A percentile compares a stretch with the other conserved stretches of the same genome.
Evolutionary conservation across 2,113 vertebrate genomes (phyloP).

Genomic region (Stegastes partitus): DNA sequence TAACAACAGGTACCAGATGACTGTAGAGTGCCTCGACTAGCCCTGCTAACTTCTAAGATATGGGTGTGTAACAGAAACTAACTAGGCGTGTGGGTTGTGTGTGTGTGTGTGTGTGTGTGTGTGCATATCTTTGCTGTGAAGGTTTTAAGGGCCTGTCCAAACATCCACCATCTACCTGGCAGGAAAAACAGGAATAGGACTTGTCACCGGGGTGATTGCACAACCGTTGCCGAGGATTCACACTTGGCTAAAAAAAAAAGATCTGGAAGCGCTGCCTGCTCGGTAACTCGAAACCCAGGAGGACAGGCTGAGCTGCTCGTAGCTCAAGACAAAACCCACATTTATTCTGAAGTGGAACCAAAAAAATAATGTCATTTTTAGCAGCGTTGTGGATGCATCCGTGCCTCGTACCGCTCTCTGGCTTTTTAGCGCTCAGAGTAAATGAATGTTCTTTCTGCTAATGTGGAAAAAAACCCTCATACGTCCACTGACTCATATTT

Average conservation of each 20-base stretch:
- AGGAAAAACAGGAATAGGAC: conserved; percentile 87
- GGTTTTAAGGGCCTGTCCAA: conserved; percentile 76
- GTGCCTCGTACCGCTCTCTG: too few relatives aligned
- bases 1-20: too few relatives aligned
- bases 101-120: conserved; percentile 11
- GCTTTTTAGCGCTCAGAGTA: too few relatives aligned
- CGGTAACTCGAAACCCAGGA: conserved; percentile 60
- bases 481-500: too few relatives aligned
- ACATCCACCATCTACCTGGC: conserved; percentile 82
- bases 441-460: too few relatives aligned
- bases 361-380: neutral
- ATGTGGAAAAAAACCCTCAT: too few relatives aligned
- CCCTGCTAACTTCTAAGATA: conserved; percentile 41
- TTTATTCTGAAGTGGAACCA: neutral
- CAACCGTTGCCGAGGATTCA: conserved; percentile 75
- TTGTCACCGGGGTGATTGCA: conserved; percentile 76
- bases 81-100: conserved; percentile 34
- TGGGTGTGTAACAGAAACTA: conserved; percentile 68
- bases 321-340: conserved; percentile 32
- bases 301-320: conserved; percentile 20
- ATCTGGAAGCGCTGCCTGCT: conserved; percentile 52
- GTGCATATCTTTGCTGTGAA: conserved; percentile 42
- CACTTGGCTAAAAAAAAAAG: conserved; percentile 60
- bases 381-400: too few relatives aligned
- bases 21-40: conserved; percentile 21